These are phyloP conservation scores for Macrochelys suwanniensis DNA, from an alignment of 2,797 vertebrate genomes.

Conservation along the genomic window DNA sequence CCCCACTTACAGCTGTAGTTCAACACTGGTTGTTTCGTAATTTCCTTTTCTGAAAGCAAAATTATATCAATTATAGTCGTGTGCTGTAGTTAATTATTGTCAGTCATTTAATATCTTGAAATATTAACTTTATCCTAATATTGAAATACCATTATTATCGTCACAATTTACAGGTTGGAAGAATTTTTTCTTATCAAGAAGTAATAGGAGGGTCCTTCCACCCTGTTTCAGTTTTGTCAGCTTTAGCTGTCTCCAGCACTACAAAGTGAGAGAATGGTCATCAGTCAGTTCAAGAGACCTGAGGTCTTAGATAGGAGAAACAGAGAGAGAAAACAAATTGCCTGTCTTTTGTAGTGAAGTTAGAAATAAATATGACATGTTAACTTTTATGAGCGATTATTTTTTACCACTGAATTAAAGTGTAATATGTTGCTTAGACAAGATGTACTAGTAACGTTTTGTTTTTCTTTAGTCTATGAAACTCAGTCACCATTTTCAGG, in stretches of 20 bases:
- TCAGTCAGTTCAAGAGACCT: neutral
- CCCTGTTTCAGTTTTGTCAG: neutral
- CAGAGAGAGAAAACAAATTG: conserved; percentile 2
- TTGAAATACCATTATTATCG: neutral
- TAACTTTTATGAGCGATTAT: conserved; percentile 14
- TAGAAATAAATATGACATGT: neutral
- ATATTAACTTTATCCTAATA: neutral
- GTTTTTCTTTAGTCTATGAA: conserved; percentile 68
- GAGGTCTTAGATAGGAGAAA: neutral
- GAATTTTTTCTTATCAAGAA: neutral
- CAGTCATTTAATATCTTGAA: neutral
- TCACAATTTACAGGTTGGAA: neutral
- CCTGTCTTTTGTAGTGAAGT: neutral
- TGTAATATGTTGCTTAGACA: conserved; percentile 15
- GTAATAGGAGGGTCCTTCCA: neutral
- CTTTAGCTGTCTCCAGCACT: neutral
- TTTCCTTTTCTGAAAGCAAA: neutral
- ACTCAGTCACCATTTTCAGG: conserved; percentile 40
- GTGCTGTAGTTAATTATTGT: neutral
- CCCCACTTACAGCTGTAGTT: neutral
- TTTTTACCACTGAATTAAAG: conserved; percentile 21
- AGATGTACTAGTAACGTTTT: neutral
- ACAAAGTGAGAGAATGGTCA: neutral
- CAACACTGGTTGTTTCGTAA: neutral
- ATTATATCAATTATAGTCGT: neutral